Conservation (phyloP, 2,113 vertebrate genomes). For the Pyxicephalus adspersus region DNA sequence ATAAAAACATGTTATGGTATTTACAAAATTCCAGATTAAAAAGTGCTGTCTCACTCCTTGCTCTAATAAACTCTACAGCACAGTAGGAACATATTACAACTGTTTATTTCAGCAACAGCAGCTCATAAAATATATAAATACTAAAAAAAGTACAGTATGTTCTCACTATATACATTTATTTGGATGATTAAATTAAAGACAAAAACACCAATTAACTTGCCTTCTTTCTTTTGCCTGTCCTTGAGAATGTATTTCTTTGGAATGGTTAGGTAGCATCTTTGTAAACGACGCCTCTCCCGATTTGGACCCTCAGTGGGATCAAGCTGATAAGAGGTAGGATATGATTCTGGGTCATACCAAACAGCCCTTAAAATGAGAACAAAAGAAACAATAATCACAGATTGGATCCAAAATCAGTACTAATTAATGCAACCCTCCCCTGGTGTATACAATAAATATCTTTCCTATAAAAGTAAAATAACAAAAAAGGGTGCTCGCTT, state of each 20-base stretch:
- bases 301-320: conserved; percentile 97
- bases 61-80: too few relatives aligned
- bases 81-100: too few relatives aligned
- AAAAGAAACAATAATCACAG: not conserved
- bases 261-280: conserved; percentile 95
- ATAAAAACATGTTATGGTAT: too few relatives aligned
- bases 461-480: too few relatives aligned
- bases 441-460: too few relatives aligned
- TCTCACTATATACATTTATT: too few relatives aligned
- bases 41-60: too few relatives aligned
- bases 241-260: conserved; percentile 96
- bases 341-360: conserved; percentile 92
- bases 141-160: too few relatives aligned
- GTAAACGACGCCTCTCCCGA: conserved; percentile 89
- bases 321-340: conserved; percentile 94
- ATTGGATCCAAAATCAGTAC: not conserved
- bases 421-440: not conserved
- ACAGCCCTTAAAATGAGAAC: conserved; percentile 77
- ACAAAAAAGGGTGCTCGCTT: too few relatives aligned
- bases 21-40: too few relatives aligned
- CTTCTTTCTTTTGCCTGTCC: conserved; percentile 88
- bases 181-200: not conserved
- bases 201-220: conserved; percentile 67
- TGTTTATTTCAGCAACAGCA: too few relatives aligned
- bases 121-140: too few relatives aligned